Conservation (phyloP, 2,113 vertebrate genomes). For the Gnathonemus longibarbis region DNA sequence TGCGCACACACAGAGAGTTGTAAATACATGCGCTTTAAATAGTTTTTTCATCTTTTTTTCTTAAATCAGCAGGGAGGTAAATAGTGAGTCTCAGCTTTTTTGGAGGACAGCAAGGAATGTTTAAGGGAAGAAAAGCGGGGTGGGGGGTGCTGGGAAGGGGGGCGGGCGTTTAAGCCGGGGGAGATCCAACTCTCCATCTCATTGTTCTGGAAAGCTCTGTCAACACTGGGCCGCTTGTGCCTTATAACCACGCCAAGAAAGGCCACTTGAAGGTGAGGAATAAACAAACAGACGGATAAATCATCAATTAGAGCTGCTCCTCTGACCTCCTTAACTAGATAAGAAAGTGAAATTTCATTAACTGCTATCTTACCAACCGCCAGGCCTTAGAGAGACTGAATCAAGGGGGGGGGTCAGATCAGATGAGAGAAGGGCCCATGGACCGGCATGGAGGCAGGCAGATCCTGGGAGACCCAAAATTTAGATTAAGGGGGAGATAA, state of each 20-base stretch:
- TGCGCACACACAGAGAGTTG: neutral
- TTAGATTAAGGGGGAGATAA: neutral
- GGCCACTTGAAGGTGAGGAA: constrained; percentile 21
- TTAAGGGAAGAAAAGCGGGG: neutral
- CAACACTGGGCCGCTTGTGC: neutral
- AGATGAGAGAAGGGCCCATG: neutral
- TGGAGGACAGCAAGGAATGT: neutral
- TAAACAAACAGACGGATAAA: constrained; percentile 9
- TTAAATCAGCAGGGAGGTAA: neutral
- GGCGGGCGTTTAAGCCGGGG: neutral
- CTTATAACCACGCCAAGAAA: constrained; percentile 12
- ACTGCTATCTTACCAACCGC: constrained; percentile 17
- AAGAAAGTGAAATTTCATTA: constrained; percentile 34
- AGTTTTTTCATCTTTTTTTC: neutral
- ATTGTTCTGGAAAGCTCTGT: constrained; percentile 19
- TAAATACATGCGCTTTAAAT: neutral
- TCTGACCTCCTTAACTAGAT: constrained; percentile 26
- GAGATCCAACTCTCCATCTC: neutral
- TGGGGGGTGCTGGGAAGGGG: neutral
- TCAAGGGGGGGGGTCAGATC: neutral
- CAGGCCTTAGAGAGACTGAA: constrained; percentile 12
- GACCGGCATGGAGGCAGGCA: constrained; percentile 14
- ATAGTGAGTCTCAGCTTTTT: neutral
- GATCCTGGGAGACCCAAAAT: neutral
- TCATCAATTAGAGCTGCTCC: constrained; percentile 17